Evolutionary conservation across 2,113 vertebrate species (phyloP), one percentile per base, ranked within the genome.

Genomic region (Ophthalmolycus amberensis): DNA sequence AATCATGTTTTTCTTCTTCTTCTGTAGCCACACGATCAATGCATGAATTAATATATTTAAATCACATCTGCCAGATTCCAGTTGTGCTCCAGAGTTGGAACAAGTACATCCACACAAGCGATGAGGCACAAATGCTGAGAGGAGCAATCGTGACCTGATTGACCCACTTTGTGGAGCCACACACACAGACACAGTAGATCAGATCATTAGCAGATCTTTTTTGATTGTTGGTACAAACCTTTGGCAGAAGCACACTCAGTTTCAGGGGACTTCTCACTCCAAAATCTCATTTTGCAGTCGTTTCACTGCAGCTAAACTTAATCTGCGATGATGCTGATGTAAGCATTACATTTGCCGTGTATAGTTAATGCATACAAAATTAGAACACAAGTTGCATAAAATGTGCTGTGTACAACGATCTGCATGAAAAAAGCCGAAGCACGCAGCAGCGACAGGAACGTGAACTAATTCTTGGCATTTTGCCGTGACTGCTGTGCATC

Each of bases 181-280:
- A 48, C 46, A 16, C 46, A 56, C 54, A 56, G 8, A 54, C 52
- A 14, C 46, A 60, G 48, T 2, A 72, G 27, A 83, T 79, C 1
- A 29, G 70, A 60, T 80, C 62, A 73, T 82, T 82, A 79, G 20
- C 18, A 22, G 37, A 85, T 74, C 64, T 32, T 32, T 3, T 3
- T 32, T 32, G 29, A 50, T 27, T 37, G 42, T 63, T 37, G 6
- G 0, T 66, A 3, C 48, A 50, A 74, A 62, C 11, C 27, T 81
- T 52, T 54, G 59, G 78, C 60, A 68, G 72, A 73, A 27, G 32
- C 50, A 18, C 12, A 8, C 67, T 16, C 8, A 1, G 34, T 80
- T 82, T 65, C 68, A 63, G 64, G 66, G 82, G 44, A 79, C 65
- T 79, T 87, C 65, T 74, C 64, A 25, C 72, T 65, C 75, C 75